Evolutionary conservation across 64 coral and sea anemone genomes (phyloP).

Genomic region (Anthopleura sola): DNA sequence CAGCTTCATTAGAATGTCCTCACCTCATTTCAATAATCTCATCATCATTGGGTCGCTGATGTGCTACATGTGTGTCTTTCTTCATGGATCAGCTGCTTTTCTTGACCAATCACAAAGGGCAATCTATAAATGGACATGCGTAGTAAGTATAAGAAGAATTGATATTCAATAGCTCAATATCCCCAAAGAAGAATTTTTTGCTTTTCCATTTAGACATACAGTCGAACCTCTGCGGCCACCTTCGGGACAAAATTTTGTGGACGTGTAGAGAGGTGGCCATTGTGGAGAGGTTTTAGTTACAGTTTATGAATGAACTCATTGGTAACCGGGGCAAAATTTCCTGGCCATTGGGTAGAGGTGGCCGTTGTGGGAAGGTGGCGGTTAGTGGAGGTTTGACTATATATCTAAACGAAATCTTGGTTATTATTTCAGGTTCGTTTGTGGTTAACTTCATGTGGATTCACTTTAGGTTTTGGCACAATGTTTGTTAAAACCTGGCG

Average conservation of each 20-base stretch:
- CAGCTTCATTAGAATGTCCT: constrained; percentile 53
- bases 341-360: too few species aligned
- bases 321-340: too few species aligned
- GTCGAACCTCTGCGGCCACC: too few species aligned
- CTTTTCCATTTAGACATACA: too few species aligned
- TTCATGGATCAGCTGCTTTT: constrained; percentile 58
- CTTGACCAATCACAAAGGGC: constrained; percentile 20
- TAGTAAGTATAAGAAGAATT: constrained; percentile 19
- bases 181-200: too few species aligned
- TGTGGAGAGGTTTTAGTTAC: too few species aligned
- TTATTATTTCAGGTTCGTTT: constrained; percentile 22
- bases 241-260: too few species aligned
- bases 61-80: constrained; percentile 52
- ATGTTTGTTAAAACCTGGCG: constrained; percentile 81
- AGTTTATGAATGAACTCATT: too few species aligned
- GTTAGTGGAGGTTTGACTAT: too few species aligned
- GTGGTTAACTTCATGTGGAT: constrained; percentile 37
- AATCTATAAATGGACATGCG: constrained; percentile 34
- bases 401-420: background rate
- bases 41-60: constrained; percentile 53
- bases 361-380: too few species aligned
- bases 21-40: constrained; percentile 55
- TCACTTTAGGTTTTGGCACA: constrained; percentile 55
- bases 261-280: too few species aligned
- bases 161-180: too few species aligned